Percentiles rank a stretch among this genome's conserved stretches.
These are phyloP conservation scores for Oxytorus armatus DNA, from an alignment of 2,888 invertebrate genomes.

Conservation along the genomic window DNA sequence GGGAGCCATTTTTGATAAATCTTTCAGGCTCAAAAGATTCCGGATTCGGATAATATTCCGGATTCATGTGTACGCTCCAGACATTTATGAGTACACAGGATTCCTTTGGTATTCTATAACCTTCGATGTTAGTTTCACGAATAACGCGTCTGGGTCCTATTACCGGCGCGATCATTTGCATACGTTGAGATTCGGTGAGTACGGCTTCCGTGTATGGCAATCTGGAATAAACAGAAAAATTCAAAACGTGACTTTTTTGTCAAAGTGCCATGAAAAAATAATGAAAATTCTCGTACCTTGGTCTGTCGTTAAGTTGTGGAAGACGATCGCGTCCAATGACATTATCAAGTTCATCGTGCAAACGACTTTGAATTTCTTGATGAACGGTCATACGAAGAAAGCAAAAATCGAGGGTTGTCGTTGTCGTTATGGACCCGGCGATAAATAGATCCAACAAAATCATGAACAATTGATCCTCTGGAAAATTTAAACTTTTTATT, in stretches of 20 bases:
- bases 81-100: slow-evolving; percentile 86
- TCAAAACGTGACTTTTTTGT: not conserved
- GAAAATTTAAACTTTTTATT: slow-evolving; percentile 73
- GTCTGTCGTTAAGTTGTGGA: slow-evolving; percentile 84
- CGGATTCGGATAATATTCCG: slow-evolving; percentile 87
- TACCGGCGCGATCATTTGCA: slow-evolving; percentile 83
- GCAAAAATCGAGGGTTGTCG: slow-evolving; percentile 87
- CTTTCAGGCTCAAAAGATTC: slow-evolving; percentile 88
- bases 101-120: slow-evolving; percentile 86
- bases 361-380: slow-evolving; percentile 86
- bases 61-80: slow-evolving; percentile 86
- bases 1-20: slow-evolving; percentile 84
- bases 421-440: slow-evolving; percentile 88
- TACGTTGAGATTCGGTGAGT: slow-evolving; percentile 84
- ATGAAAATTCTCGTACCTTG: slow-evolving; percentile 80
- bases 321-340: slow-evolving; percentile 83
- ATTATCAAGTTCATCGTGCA: slow-evolving; percentile 86
- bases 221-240: no score
- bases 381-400: slow-evolving; percentile 87
- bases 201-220: slow-evolving; percentile 85
- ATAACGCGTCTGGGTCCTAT: slow-evolving; percentile 86
- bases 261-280: not conserved
- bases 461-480: slow-evolving; percentile 88
- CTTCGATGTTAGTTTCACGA: slow-evolving; percentile 85
- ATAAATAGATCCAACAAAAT: slow-evolving; percentile 89